phyloP scores from a whole-genome alignment of 2,797 vertebrate species.

The Hoplostethus mediterraneus region DNA sequence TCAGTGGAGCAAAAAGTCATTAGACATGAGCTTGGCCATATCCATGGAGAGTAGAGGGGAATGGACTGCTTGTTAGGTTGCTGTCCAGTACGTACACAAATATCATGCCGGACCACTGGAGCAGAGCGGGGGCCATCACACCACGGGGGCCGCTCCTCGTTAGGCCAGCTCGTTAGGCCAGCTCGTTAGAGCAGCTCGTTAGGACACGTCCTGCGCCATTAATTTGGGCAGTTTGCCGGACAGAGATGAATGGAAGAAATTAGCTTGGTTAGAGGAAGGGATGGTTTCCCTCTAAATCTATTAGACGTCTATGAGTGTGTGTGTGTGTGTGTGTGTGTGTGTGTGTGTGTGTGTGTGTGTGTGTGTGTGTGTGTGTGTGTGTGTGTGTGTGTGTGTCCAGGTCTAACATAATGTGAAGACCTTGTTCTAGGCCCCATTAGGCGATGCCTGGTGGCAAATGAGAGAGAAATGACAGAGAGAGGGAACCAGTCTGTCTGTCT shows the following conservation, averaged over 20 bases:
- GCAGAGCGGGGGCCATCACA: conserved; percentile 26
- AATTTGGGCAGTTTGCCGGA: conserved; percentile 34
- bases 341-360: conserved; percentile 16
- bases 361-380: conserved; percentile 9
- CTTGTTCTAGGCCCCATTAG: conserved; percentile 35
- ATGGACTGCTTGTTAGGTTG: neutral
- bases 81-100: conserved; percentile 19
- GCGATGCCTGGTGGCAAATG: conserved; percentile 21
- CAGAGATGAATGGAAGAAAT: conserved; percentile 51
- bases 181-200: conserved; percentile 51
- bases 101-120: neutral
- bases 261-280: conserved; percentile 9
- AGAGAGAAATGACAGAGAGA: neutral
- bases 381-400: conserved; percentile 11
- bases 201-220: conserved; percentile 59
- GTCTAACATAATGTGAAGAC: conserved; percentile 1
- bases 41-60: conserved; percentile 2
- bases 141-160: neutral
- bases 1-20: neutral
- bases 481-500: conserved; percentile 7
- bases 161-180: conserved; percentile 36
- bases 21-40: conserved; percentile 3
- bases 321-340: conserved; percentile 21
- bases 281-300: conserved; percentile 29
- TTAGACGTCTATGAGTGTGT: conserved; percentile 9